Base-by-base conservation (phyloP, 2,888 invertebrate genomes). In the Octonoba sinensis region DNA sequence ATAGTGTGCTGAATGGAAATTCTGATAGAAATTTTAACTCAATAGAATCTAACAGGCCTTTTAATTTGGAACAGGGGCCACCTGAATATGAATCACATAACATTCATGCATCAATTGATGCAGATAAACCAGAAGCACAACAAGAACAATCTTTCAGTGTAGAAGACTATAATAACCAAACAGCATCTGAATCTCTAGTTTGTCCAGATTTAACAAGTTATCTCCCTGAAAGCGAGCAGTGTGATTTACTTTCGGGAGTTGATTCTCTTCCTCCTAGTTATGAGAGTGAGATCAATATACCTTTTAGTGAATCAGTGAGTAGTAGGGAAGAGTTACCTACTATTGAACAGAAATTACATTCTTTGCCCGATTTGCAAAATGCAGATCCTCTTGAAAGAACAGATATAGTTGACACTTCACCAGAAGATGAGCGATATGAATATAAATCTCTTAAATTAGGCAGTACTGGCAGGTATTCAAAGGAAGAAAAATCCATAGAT, bases 151-250 rank as follows among this genome's bases (percentile, higher is more conserved):
- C 75, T 18, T 56, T 76, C 36, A 71, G 51, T 27, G 76, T 69
- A 49, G 66, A 59, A 20, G 46, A 72, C 13, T 82, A 76, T 62
- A 18, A 20, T 59, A 49, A 60, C 15, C 65, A 60, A 27, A 65
- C 44, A 24, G 71, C 67, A 46, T 76, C 79, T n/a, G 74, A 75
- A 67, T 78, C 70, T 4, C 47, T 60, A 11, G 69, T 76, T 13
- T 75, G 70, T 51, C 64, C 69, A 22, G 84, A 77, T 73, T 69
- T 82, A 57, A 59, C 79, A 44, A 84, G 77, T 65, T 84, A 74
- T 44, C 82, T 84, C n/a, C 84, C 84, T 11, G 84, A 84, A 77
- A 84, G 84, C 66, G 84, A 84, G 22, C 84, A 84, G 16, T 60
- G 66, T 60, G 74, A 78, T 64, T 70, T 82, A 27, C 51, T 81